Conservation (phyloP, 2,888 invertebrate genomes). For the Dexiosoma caninum region DNA sequence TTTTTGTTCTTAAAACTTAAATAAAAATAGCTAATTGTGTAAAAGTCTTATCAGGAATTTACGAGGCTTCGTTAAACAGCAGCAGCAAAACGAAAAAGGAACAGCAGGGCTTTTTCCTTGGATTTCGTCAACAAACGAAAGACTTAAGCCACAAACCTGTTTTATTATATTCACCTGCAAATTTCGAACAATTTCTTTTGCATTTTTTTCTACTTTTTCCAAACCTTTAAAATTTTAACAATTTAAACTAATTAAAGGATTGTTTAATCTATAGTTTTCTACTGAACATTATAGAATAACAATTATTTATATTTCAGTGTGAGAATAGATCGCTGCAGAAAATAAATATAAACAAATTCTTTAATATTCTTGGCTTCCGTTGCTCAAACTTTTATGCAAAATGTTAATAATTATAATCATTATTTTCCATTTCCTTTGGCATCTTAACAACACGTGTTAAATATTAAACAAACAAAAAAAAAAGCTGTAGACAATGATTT, state of each 20-base stretch:
- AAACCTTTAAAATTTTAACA: background rate
- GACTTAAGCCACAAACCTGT: constrained; percentile 57
- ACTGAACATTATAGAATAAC: background rate
- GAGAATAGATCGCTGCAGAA: background rate
- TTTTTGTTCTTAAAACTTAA: constrained; percentile 33
- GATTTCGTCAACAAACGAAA: constrained; percentile 19
- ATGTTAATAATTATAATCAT: constrained; percentile 38
- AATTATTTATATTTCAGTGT: background rate
- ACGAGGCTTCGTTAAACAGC: background rate
- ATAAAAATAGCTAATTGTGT: background rate
- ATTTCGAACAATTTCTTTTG: too few relatives aligned
- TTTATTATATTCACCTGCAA: background rate
- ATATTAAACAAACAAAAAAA: constrained; percentile 2
- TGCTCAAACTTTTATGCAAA: constrained; percentile 27
- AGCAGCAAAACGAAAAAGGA: background rate
- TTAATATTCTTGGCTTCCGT: constrained; percentile 40
- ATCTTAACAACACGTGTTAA: constrained; percentile 3
- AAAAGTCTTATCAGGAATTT: constrained; percentile 47
- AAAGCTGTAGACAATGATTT: too few relatives aligned
- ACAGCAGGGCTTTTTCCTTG: background rate
- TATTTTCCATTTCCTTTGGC: constrained; percentile 10
- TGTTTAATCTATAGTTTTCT: constrained; percentile 37
- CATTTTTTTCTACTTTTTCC: too few relatives aligned
- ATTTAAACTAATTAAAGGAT: constrained; percentile 17
- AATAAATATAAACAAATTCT: constrained; percentile 17